Conservation (phyloP, 2,797 vertebrate species). For the Florisuga fusca region DNA sequence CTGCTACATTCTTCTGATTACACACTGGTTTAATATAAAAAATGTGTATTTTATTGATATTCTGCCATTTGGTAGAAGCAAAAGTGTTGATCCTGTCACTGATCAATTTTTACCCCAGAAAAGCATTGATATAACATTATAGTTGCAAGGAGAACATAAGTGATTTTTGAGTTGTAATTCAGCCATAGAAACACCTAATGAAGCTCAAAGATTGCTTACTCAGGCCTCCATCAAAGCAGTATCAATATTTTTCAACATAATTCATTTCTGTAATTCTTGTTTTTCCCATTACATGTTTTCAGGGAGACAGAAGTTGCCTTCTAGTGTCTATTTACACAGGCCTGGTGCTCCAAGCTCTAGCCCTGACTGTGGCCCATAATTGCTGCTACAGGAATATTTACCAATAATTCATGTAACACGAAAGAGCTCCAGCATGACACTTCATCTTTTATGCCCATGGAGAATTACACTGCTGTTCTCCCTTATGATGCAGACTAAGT, state of each 20-base stretch:
- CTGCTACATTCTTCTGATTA: background rate
- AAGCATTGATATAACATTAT: background rate
- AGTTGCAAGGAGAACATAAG: background rate
- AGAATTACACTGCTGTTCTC: background rate
- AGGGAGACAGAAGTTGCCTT: background rate
- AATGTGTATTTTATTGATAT: background rate
- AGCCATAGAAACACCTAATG: background rate
- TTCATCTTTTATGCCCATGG: background rate
- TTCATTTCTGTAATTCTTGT: background rate
- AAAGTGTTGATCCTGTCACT: background rate
- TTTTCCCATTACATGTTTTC: background rate
- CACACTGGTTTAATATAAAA: accelerated
- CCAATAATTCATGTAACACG: background rate
- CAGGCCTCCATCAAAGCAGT: background rate
- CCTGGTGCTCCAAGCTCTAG: background rate
- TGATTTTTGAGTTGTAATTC: background rate
- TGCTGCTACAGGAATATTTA: background rate
- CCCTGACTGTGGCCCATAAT: background rate
- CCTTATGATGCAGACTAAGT: background rate
- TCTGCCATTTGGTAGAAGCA: background rate
- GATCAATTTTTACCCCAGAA: background rate
- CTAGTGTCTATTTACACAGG: background rate
- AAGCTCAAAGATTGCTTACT: background rate
- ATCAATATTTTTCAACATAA: background rate
- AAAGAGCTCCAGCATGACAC: background rate